Percentiles rank a stretch among this genome's conserved stretches.
Evolutionary conservation across 2,797 vertebrate species (phyloP).

Genomic region (Pogoniulus pusillus): DNA sequence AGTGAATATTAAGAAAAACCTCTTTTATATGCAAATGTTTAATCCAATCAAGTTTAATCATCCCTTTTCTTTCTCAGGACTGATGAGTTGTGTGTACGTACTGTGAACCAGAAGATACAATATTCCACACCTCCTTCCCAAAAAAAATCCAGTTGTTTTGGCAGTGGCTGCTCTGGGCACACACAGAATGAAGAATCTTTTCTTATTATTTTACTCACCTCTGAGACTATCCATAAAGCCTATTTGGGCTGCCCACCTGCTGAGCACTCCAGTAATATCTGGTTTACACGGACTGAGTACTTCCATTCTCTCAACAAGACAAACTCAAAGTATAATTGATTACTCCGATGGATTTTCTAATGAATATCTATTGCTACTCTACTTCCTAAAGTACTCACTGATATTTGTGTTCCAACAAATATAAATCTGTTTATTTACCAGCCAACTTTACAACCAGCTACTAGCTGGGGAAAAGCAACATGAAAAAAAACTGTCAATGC

Average conservation of each 20-base stretch:
- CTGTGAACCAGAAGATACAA: not conserved
- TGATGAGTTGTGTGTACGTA: not conserved
- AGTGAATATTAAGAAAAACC: conserved; percentile 57
- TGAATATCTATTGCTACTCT: conserved; percentile 38
- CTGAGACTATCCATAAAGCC: conserved; percentile 9
- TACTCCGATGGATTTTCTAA: conserved; percentile 66
- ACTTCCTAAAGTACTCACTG: conserved; percentile 23
- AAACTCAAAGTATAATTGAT: conserved; percentile 61
- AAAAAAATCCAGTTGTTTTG: not conserved
- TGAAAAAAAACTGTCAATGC: not conserved
- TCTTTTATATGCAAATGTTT: conserved; percentile 64
- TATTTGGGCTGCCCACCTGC: conserved; percentile 32
- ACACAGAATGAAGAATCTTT: not conserved
- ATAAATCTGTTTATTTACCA: conserved; percentile 35
- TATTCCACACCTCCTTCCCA: not conserved
- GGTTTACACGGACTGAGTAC: not conserved
- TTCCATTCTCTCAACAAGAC: conserved; percentile 41
- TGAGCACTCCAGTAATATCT: conserved; percentile 6
- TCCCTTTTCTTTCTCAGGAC: conserved; percentile 10
- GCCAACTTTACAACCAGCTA: not conserved
- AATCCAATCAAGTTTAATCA: conserved; percentile 47
- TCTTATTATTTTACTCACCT: conserved; percentile 15
- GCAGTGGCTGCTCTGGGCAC: conserved; percentile 47
- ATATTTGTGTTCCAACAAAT: conserved; percentile 49
- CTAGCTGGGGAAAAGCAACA: not conserved